A percentile compares a stretch with the other conserved stretches of the same genome.
These are phyloP conservation scores for Lophochroa leadbeateri DNA, from an alignment of 2,113 vertebrate species.

Conservation along the genomic window DNA sequence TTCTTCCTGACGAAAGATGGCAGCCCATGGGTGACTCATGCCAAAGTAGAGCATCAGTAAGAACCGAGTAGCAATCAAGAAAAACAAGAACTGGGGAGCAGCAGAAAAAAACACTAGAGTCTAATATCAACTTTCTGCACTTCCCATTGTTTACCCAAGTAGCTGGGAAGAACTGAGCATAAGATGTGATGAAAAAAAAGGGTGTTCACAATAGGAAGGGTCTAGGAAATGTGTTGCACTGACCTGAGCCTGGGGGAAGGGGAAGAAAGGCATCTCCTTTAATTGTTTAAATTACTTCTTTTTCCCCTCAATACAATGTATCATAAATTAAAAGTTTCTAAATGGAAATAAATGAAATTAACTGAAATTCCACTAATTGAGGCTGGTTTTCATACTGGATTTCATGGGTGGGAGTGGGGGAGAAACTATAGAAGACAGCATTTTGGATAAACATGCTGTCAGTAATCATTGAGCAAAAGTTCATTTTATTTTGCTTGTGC, in stretches of 20 bases:
- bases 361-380: background rate
- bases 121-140: background rate
- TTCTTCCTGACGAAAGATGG: background rate
- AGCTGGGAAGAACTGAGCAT: background rate
- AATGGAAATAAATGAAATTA: background rate
- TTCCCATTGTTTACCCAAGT: background rate
- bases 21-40: fast-evolving
- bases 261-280: background rate
- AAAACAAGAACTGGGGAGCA: background rate
- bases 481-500: background rate
- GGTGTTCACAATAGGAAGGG: background rate
- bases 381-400: background rate
- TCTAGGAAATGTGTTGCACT: background rate
- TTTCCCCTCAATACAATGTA: background rate
- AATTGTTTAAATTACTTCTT: background rate
- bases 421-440: background rate
- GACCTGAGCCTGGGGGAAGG: background rate
- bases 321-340: background rate
- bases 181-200: background rate
- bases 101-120: background rate
- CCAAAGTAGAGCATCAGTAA: background rate
- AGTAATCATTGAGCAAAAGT: background rate
- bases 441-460: background rate
- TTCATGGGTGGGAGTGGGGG: fast-evolving
- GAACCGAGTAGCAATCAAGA: background rate